Evolutionary conservation across 1,140 invertebrate species (phyloP).

Genomic region (Drosophila mayri): DNA sequence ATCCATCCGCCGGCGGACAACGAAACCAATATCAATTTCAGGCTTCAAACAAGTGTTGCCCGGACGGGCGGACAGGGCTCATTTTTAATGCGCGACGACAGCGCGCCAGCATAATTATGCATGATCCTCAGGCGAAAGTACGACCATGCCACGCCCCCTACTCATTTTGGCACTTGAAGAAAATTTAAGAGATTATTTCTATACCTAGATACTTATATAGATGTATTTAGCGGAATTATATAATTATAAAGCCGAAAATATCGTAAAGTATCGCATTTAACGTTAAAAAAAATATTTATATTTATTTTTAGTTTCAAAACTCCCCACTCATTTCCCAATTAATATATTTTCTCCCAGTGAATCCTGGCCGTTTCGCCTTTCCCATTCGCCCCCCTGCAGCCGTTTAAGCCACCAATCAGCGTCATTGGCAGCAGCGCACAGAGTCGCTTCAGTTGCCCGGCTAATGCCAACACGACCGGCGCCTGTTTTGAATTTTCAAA

Average conservation of each 20-base stretch:
- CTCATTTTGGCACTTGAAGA: neutral
- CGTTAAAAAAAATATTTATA: no score
- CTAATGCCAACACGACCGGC: constrained; percentile 74
- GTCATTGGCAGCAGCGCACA: constrained; percentile 60
- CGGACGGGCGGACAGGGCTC: constrained; percentile 27
- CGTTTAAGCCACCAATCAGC: constrained; percentile 82
- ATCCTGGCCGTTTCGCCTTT: neutral
- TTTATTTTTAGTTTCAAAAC: neutral
- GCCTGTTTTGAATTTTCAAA: constrained; percentile 83
- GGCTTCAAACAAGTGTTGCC: constrained; percentile 61
- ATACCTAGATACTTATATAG: no score
- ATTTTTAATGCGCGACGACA: constrained; percentile 80
- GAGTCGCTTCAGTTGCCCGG: constrained; percentile 49
- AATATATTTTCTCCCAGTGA: constrained; percentile 17
- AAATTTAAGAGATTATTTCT: neutral
- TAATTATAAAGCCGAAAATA: no score
- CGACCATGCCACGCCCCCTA: constrained; percentile 17
- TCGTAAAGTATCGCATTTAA: neutral
- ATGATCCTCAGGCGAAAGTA: constrained; percentile 58
- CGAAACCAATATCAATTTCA: constrained; percentile 74
- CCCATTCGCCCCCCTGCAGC: constrained; percentile 17
- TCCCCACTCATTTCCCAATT: neutral
- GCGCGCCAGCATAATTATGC: constrained; percentile 76
- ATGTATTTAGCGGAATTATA: no score
- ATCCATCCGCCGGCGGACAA: constrained; percentile 28